These are phyloP conservation scores for Dicentrarchus labrax DNA, from an alignment of 2,113 vertebrate genomes.

Conservation along the genomic window DNA sequence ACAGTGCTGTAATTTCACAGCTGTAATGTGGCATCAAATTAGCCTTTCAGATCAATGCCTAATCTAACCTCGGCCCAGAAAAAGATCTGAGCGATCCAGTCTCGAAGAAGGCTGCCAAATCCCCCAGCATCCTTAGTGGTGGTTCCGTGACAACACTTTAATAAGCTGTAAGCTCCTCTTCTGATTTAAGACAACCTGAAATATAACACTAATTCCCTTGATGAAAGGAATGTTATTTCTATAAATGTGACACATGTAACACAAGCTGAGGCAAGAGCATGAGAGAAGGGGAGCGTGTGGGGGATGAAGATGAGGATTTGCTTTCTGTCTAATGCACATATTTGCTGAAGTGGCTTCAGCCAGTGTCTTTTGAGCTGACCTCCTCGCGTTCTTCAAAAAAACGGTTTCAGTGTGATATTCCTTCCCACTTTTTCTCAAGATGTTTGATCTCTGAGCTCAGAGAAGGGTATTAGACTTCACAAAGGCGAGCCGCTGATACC, in stretches of 20 bases:
- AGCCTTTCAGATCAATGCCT: constrained; percentile 81
- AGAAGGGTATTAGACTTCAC: constrained; percentile 78
- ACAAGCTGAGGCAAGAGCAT: constrained; percentile 53
- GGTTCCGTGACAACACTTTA: constrained; percentile 75
- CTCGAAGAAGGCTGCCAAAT: constrained; percentile 70
- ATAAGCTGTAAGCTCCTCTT: constrained; percentile 81
- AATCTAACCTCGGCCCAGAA: constrained; percentile 80
- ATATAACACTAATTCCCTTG: constrained; percentile 80
- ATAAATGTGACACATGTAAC: constrained; percentile 80
- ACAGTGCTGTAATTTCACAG: constrained; percentile 77
- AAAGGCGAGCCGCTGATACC: constrained; percentile 66
- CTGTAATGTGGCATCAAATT: constrained; percentile 82
- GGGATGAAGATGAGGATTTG: constrained; percentile 65
- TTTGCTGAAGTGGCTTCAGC: constrained; percentile 67
- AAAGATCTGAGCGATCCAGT: constrained; percentile 73
- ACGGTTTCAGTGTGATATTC: constrained; percentile 59
- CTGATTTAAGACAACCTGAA: constrained; percentile 83
- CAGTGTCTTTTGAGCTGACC: constrained; percentile 60
- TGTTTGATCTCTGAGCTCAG: constrained; percentile 71
- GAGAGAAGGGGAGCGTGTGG: constrained; percentile 35
- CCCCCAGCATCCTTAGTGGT: constrained; percentile 63
- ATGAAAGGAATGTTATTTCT: constrained; percentile 80
- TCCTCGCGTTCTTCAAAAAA: constrained; percentile 37
- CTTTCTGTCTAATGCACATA: constrained; percentile 69
- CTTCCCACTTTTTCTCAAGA: constrained; percentile 53